Percentiles rank a stretch among this genome's conserved stretches.
phyloP scores from a whole-genome alignment of 2,113 vertebrate species.

The Thryonomys swinderianus region DNA sequence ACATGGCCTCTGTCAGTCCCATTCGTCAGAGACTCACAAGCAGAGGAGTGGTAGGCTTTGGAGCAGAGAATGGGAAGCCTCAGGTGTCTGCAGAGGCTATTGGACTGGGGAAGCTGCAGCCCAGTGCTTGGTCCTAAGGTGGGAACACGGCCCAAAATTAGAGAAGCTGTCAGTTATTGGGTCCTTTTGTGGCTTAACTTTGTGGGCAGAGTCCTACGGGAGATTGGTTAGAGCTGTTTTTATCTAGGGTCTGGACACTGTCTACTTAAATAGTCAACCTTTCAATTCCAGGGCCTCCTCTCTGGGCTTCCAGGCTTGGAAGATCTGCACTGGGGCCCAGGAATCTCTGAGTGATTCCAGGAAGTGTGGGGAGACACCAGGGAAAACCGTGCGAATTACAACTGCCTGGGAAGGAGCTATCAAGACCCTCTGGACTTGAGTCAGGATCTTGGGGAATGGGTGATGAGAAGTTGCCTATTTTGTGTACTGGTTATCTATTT shows the following conservation, averaged over 20 bases:
- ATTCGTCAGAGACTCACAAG: neutral
- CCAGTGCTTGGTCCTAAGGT: neutral
- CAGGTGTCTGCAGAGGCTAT: neutral
- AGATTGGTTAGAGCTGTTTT: neutral
- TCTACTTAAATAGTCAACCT: neutral
- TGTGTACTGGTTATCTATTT: neutral
- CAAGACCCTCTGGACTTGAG: neutral
- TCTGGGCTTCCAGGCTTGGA: neutral
- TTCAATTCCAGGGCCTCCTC: neutral
- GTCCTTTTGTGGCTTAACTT: neutral
- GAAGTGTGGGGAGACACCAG: neutral
- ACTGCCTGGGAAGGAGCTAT: neutral
- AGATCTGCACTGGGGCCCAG: neutral
- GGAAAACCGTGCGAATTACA: neutral
- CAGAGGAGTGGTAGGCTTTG: no score
- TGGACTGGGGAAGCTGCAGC: neutral
- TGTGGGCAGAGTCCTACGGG: no score
- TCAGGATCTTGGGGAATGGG: neutral
- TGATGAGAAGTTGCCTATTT: neutral
- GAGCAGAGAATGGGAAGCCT: neutral
- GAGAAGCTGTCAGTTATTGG: neutral
- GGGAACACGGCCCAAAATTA: neutral
- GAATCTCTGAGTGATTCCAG: neutral
- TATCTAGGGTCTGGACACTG: neutral
- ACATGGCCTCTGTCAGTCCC: neutral